A percentile compares a stretch with the other conserved stretches of the same genome.
phyloP scores from a whole-genome alignment of 2,797 vertebrate genomes.

The Aulostomus chinensis region DNA sequence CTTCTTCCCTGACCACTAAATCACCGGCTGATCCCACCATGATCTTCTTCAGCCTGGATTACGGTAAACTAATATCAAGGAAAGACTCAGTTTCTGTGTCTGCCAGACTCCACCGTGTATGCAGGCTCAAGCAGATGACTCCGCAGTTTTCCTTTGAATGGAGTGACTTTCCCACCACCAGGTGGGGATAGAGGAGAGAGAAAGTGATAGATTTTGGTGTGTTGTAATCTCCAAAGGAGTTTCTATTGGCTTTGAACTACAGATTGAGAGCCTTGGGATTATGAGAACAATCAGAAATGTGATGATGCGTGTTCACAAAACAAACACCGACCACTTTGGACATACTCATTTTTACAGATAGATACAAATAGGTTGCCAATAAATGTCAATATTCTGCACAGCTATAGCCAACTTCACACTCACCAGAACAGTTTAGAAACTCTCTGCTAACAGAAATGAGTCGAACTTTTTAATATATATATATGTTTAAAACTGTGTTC shows the following conservation, averaged over 20 bases:
- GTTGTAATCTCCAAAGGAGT: not conserved
- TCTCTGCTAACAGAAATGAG: too few species aligned
- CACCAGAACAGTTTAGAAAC: not conserved
- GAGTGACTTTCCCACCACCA: slow-evolving; percentile 45
- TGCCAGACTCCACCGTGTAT: not conserved
- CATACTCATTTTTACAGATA: not conserved
- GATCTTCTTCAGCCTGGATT: slow-evolving; percentile 74
- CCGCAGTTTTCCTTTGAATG: not conserved
- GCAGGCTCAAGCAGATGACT: not conserved
- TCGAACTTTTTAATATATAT: too few species aligned
- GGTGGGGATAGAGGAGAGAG: slow-evolving; percentile 43
- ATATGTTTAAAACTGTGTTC: too few species aligned
- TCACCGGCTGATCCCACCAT: slow-evolving; percentile 60
- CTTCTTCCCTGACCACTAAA: slow-evolving; percentile 39
- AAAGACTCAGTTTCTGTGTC: too few species aligned
- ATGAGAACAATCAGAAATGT: too few species aligned
- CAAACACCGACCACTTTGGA: not conserved
- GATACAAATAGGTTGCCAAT: not conserved
- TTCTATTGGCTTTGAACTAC: slow-evolving; percentile 8
- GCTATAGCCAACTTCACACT: not conserved
- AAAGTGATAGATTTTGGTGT: not conserved
- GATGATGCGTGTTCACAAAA: too few species aligned
- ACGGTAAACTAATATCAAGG: too few species aligned
- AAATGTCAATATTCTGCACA: not conserved
- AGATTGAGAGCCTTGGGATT: not conserved